phyloP scores from a whole-genome alignment of 2,113 vertebrate species.

The Vombatus ursinus region DNA sequence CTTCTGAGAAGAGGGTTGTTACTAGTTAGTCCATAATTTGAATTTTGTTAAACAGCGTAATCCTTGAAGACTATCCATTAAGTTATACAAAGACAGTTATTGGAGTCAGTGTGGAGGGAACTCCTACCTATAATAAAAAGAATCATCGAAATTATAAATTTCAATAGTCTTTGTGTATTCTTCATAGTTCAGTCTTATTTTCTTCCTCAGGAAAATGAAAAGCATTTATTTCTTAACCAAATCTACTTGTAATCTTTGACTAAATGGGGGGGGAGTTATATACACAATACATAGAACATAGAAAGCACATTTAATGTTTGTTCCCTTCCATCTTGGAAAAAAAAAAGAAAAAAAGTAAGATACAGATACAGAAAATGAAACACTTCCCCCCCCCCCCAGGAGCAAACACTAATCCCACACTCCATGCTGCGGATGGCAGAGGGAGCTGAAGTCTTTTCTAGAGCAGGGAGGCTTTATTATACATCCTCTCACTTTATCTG shows the following conservation, averaged over 20 bases:
- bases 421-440: slow-evolving; percentile 1
- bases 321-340: neutral
- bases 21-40: neutral
- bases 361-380: no score
- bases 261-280: neutral
- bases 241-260: neutral
- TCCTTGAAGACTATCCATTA: neutral
- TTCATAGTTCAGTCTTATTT: neutral
- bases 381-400: no score
- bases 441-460: neutral
- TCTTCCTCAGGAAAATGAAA: neutral
- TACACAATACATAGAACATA: neutral
- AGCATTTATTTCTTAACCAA: neutral
- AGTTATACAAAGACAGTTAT: neutral
- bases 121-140: neutral
- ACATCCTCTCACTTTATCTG: slow-evolving; percentile 39
- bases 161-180: neutral
- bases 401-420: slow-evolving; percentile 20
- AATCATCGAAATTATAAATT: neutral
- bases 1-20: neutral
- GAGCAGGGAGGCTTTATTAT: slow-evolving; percentile 25
- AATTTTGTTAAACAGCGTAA: neutral
- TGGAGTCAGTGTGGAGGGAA: neutral
- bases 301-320: neutral
- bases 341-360: neutral